Conservation (phyloP, 2,888 invertebrate species). For the Xylota segnis region DNA sequence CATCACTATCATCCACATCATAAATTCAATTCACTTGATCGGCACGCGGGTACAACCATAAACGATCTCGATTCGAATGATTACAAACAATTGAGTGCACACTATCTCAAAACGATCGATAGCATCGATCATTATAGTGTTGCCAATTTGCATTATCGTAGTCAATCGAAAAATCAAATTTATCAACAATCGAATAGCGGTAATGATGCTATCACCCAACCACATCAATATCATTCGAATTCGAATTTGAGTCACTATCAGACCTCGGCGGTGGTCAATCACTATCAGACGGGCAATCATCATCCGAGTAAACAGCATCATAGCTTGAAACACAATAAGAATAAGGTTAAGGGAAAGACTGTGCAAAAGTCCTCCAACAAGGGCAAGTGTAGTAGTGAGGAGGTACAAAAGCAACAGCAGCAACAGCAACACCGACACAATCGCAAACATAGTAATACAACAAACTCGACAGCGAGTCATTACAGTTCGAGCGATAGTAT, state of each 20-base stretch:
- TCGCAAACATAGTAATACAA: conserved; percentile 78
- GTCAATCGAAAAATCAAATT: conserved; percentile 83
- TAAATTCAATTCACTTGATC: conserved; percentile 80
- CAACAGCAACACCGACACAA: conserved; percentile 78
- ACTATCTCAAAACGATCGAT: conserved; percentile 82
- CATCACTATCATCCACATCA: conserved; percentile 78
- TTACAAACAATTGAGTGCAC: conserved; percentile 82
- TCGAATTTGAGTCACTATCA: conserved; percentile 79
- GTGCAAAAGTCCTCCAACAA: conserved; percentile 42
- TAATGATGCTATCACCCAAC: conserved; percentile 76
- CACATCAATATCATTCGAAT: conserved; percentile 78
- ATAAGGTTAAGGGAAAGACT: conserved; percentile 69
- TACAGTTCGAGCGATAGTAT: conserved; percentile 84
- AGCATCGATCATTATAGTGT: conserved; percentile 82
- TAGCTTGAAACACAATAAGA: conserved; percentile 73
- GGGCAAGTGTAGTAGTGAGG: conserved; percentile 54
- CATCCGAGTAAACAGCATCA: conserved; percentile 70
- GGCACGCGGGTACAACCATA: conserved; percentile 74
- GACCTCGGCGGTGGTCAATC: conserved; percentile 78
- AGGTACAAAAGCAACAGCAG: conserved; percentile 62
- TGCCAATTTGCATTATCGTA: conserved; percentile 81
- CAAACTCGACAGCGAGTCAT: conserved; percentile 77
- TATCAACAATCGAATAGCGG: conserved; percentile 81
- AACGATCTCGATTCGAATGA: conserved; percentile 76
- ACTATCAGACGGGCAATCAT: conserved; percentile 80